A percentile compares a stretch with the other conserved stretches of the same genome.
These are phyloP conservation scores for Leptopilina boulardi DNA, from an alignment of 1,140 invertebrate species.

Conservation along the genomic window DNA sequence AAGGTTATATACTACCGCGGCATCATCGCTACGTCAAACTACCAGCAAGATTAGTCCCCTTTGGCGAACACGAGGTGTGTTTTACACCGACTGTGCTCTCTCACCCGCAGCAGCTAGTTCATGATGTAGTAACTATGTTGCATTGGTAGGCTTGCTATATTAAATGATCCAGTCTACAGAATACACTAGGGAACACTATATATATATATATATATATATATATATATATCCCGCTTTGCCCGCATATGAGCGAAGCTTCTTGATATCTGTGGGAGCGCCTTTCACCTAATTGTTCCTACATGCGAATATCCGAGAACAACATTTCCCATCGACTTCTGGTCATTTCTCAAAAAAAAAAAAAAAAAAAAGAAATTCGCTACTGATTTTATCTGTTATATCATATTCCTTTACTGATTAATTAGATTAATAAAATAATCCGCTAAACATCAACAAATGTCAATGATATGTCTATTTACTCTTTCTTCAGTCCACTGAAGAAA, in stretches of 20 bases:
- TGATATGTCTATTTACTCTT: too few species aligned
- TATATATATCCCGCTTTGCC: neutral
- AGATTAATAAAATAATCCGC: neutral
- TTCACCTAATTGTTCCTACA: constrained; percentile 77
- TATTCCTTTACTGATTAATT: neutral
- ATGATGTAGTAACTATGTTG: constrained; percentile 62
- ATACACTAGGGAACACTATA: constrained; percentile 37
- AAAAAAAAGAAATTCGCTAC: constrained; percentile 19
- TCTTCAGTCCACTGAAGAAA: too few species aligned
- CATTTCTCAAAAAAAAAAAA: constrained; percentile 44
- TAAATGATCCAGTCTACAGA: constrained; percentile 68
- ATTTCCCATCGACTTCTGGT: constrained; percentile 73
- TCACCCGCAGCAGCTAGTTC: constrained; percentile 44
- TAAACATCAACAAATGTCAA: too few species aligned
- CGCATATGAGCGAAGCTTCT: constrained; percentile 41
- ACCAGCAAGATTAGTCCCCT: constrained; percentile 66
- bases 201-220: neutral
- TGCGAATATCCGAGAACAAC: constrained; percentile 71
- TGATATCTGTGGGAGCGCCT: constrained; percentile 70
- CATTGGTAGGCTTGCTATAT: constrained; percentile 63
- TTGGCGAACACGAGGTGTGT: constrained; percentile 67
- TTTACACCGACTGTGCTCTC: constrained; percentile 48
- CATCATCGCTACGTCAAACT: constrained; percentile 68
- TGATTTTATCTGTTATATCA: constrained; percentile 26
- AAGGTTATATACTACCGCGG: constrained; percentile 69